A percentile compares a stretch with the other conserved stretches of the same genome.
These are phyloP conservation scores for Trissolcus japonicus DNA, from an alignment of 2,888 invertebrate genomes.

Conservation along the genomic window DNA sequence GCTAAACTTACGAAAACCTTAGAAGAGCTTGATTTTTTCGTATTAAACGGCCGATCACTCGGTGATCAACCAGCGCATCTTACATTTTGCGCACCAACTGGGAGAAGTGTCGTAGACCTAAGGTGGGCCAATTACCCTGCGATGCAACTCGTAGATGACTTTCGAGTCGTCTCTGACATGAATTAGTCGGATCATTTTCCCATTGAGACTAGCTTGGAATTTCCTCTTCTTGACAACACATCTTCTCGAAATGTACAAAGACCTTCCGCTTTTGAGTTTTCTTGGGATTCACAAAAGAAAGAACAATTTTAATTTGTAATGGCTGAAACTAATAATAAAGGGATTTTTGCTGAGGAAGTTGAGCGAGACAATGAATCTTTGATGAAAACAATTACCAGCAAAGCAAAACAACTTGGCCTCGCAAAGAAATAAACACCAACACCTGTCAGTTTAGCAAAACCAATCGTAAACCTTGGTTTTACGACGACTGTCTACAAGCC, in stretches of 20 bases:
- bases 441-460: neutral
- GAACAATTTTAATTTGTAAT: neutral
- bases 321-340: neutral
- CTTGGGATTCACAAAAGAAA: neutral
- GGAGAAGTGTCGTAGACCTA: neutral
- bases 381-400: neutral
- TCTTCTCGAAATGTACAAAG: too few relatives aligned
- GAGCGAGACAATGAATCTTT: slow-evolving; percentile 2
- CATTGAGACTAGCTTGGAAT: neutral
- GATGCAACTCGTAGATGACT: neutral
- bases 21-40: neutral
- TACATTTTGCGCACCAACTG: neutral
- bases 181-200: neutral
- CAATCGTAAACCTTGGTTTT: slow-evolving; percentile 6
- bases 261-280: too few relatives aligned
- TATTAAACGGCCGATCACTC: neutral
- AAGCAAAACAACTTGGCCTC: neutral
- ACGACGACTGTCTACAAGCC: slow-evolving; percentile 3
- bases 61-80: neutral
- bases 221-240: neutral
- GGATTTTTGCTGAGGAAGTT: neutral
- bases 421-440: neutral
- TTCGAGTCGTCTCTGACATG: neutral
- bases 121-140: neutral
- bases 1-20: neutral